Percentiles rank a stretch among this genome's conserved stretches.
These are phyloP conservation scores for Hippocampus guttulatus DNA, from an alignment of 2,113 vertebrate species.

Conservation along the genomic window DNA sequence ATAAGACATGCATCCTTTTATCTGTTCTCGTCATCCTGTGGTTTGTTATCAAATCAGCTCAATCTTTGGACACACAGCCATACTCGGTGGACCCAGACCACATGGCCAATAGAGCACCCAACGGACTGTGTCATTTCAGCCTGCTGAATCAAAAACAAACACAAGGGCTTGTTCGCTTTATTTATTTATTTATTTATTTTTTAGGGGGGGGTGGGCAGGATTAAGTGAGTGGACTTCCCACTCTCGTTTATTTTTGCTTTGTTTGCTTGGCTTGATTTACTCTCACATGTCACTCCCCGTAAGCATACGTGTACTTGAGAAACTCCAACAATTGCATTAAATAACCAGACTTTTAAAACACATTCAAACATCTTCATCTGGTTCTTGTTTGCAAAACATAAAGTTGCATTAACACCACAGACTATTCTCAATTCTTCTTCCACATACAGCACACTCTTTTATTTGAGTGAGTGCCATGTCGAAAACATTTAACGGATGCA, in stretches of 20 bases:
- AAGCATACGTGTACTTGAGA: background rate
- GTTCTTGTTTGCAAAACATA: background rate
- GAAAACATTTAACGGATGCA: background rate
- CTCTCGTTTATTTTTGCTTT: conserved; percentile 46
- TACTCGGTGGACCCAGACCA: conserved; percentile 71
- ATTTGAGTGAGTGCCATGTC: too few relatives aligned
- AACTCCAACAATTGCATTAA: background rate
- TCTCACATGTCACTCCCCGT: conserved; percentile 16
- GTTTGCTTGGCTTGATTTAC: conserved; percentile 45
- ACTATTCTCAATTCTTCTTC: background rate
- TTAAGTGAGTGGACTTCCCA: conserved; percentile 43
- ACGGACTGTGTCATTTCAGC: conserved; percentile 76
- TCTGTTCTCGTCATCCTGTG: conserved; percentile 40
- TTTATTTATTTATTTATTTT: background rate
- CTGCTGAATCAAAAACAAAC: conserved; percentile 75
- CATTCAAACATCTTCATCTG: conserved; percentile 8
- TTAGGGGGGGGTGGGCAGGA: conserved; percentile 18
- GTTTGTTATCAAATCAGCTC: conserved; percentile 71
- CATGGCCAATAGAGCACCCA: conserved; percentile 76
- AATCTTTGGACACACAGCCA: conserved; percentile 62
- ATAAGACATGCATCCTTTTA: background rate
- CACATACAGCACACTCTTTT: background rate
- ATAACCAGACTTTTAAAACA: conserved; percentile 1
- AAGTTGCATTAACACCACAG: background rate
- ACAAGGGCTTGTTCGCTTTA: conserved; percentile 48